Evolutionary conservation across 2,888 invertebrate genomes (phyloP), one percentile per base, ranked within the genome.

Genomic region (Pristionchus exspectatus): DNA sequence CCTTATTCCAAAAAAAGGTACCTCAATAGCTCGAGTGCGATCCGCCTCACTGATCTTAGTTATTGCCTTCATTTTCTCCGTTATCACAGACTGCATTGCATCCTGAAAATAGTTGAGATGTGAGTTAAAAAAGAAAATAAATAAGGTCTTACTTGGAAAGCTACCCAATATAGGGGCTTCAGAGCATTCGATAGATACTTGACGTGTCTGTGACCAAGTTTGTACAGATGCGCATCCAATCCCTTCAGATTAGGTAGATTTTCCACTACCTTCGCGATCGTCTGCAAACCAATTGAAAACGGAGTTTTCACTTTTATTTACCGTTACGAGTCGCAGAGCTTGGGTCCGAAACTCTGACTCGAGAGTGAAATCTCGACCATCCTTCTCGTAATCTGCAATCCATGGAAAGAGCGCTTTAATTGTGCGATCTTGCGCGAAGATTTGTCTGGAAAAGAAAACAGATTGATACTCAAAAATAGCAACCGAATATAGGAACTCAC

Each of bases 161-260:
- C 38, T 24, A 24, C 38, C 74, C 74, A 74, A 21, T 74, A 74
- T 0, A 21, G 74, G 21, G 74, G 33, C 9, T 74, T 33, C 4
- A 74, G 74, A 1, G 21, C 74, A 9, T 74, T 21, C 21, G 74
- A 33, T 21, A 74, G 38, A 38, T 74, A 74, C 21, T 21, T 5
- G 38, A 74, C 74, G 38, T 74, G 74, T 74, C 74, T 74, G 74
- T 74, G 38, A 24, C 74, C 74, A 21, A 74, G 74, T 24, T 74
- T 74, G 74, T 74, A 74, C 21, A 74, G 38, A 38, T 38, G 30
- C 4, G 21, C 24, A 2, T 74, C 74, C 38, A 74, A 1, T 21
- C 74, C 74, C 38, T 74, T 33, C 24, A 74, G 38, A 4, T 38
- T 1, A 21, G 38, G 21, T 3, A 38, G 33, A 9, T 38, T 33